A percentile compares a stretch with the other conserved stretches of the same genome.
Evolutionary conservation across 2,888 invertebrate genomes (phyloP).

Genomic region (Microplitis deprimator): DNA sequence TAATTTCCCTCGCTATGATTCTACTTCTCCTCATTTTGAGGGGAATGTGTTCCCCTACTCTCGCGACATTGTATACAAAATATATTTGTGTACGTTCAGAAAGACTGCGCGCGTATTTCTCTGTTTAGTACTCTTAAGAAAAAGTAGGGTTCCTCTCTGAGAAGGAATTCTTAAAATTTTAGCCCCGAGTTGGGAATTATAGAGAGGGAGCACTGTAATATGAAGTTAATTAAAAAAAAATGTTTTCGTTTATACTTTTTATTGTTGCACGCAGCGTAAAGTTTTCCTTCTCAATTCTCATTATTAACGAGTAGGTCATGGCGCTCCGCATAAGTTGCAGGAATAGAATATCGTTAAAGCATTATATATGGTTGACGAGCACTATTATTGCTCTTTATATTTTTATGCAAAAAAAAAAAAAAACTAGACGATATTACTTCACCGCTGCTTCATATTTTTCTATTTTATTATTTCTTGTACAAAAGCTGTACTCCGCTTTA

Average conservation of each 20-base stretch:
- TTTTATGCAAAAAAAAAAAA: background rate
- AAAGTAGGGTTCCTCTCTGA: no score
- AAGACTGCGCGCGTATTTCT: no score
- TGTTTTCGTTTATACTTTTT: background rate
- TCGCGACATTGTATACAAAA: no score
- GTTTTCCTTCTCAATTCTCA: conserved; percentile 10
- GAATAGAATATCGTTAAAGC: conserved; percentile 7
- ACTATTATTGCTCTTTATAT: background rate
- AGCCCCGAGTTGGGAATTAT: no score
- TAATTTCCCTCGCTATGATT: no score
- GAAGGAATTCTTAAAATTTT: no score
- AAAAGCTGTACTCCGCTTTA: background rate
- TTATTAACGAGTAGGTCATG: background rate
- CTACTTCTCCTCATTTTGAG: no score
- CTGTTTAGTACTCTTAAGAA: no score
- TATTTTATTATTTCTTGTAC: background rate
- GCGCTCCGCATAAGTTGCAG: background rate
- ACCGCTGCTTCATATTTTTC: background rate
- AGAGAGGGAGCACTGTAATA: no score
- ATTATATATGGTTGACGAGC: background rate
- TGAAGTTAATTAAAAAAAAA: background rate
- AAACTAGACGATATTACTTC: background rate
- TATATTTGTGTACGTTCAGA: no score
- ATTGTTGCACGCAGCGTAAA: background rate
- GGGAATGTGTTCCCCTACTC: no score